These are phyloP conservation scores for Muschampia plurimacula DNA, from an alignment of 2,888 invertebrate species.

Conservation along the genomic window DNA sequence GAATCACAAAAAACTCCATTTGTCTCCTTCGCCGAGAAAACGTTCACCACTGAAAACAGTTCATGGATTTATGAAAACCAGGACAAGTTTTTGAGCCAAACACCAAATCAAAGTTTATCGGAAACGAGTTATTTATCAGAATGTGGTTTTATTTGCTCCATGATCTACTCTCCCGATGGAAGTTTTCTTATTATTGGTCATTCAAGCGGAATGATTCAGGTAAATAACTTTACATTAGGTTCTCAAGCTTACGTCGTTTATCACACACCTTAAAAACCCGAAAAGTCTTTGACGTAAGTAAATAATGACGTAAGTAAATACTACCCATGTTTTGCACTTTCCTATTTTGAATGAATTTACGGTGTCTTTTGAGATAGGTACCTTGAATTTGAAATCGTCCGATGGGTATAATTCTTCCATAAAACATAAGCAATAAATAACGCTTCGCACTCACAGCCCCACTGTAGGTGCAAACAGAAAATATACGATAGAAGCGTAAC, in stretches of 20 bases:
- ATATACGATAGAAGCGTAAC: too few species aligned
- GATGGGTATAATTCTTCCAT: too few species aligned
- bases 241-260: background rate
- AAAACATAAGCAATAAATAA: too few species aligned
- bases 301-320: too few species aligned
- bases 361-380: too few species aligned
- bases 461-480: too few species aligned
- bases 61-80: conserved; percentile 66
- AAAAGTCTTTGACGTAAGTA: too few species aligned
- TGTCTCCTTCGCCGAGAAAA: conserved; percentile 63
- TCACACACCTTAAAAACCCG: background rate
- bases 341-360: too few species aligned
- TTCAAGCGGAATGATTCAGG: conserved; percentile 84
- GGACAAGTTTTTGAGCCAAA: conserved; percentile 63
- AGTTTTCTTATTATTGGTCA: conserved; percentile 75
- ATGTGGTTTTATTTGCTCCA: conserved; percentile 64
- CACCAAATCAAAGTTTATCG: conserved; percentile 58
- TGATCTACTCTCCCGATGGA: conserved; percentile 74
- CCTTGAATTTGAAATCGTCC: too few species aligned
- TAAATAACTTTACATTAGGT: conserved; percentile 47
- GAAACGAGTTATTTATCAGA: conserved; percentile 59
- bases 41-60: conserved; percentile 49
- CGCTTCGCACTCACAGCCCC: too few species aligned
- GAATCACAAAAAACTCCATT: conserved; percentile 52
- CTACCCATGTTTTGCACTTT: too few species aligned